Conservation (phyloP, 2,888 invertebrate genomes). For the Tachystola acroxantha region DNA sequence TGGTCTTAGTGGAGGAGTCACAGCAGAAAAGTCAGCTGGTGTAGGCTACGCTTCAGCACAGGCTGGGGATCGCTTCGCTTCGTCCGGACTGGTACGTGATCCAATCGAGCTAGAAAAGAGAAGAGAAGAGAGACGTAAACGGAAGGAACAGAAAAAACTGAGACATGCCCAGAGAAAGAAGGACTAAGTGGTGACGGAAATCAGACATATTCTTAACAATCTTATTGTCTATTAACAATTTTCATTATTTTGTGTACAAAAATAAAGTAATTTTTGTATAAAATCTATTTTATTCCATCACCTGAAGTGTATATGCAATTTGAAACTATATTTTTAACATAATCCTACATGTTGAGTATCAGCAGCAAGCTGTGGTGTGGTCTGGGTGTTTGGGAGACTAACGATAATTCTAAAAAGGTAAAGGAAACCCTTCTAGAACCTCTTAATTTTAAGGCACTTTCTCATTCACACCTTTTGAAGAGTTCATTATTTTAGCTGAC, state of each 20-base stretch:
- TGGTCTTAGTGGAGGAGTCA: conserved; percentile 68
- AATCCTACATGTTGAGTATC: not conserved
- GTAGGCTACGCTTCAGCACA: conserved; percentile 58
- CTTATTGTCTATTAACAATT: conserved; percentile 6
- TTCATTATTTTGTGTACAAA: conserved; percentile 4
- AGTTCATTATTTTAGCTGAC: not conserved
- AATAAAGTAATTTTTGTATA: conserved; percentile 5
- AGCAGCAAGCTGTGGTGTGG: conserved; percentile 5
- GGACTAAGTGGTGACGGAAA: conserved; percentile 11
- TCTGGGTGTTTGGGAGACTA: conserved; percentile 8
- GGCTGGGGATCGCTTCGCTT: conserved; percentile 47
- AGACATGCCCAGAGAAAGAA: conserved; percentile 15
- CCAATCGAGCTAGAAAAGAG: conserved; percentile 30
- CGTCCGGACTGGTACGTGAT: conserved; percentile 57
- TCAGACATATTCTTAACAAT: not conserved
- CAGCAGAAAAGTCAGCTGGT: conserved; percentile 50
- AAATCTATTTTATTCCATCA: conserved; percentile 1
- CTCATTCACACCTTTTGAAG: not conserved
- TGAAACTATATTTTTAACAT: not conserved
- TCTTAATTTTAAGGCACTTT: not conserved
- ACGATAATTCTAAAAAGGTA: conserved; percentile 10
- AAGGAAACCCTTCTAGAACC: conserved; percentile 3
- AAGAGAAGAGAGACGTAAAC: conserved; percentile 42
- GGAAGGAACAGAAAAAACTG: conserved; percentile 29
- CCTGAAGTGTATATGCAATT: not conserved